These are phyloP conservation scores for Elegia similella DNA, from an alignment of 2,888 invertebrate genomes.

Conservation along the genomic window DNA sequence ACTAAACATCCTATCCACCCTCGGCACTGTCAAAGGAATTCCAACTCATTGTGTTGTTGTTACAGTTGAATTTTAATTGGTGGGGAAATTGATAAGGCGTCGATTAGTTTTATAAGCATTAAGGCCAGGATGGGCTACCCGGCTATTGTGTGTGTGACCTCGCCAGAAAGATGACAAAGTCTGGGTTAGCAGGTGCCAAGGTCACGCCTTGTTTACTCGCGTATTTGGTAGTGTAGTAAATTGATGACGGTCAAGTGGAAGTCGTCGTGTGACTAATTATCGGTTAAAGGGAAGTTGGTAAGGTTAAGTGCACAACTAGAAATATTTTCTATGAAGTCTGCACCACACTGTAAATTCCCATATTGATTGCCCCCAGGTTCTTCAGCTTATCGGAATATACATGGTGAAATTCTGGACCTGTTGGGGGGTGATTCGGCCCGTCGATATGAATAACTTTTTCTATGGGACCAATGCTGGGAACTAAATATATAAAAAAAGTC, in stretches of 20 bases:
- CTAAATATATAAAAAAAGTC: too few species aligned
- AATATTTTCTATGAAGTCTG: too few species aligned
- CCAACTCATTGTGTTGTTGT: neutral
- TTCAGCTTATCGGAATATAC: too few species aligned
- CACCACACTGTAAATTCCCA: too few species aligned
- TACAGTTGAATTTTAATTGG: slow-evolving; percentile 29
- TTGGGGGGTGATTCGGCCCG: too few species aligned
- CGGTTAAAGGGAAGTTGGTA: neutral
- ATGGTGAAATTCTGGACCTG: too few species aligned
- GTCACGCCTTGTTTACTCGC: slow-evolving; percentile 53
- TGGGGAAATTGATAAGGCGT: slow-evolving; percentile 29
- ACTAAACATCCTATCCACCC: slow-evolving; percentile 39
- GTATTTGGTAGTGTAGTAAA: slow-evolving; percentile 42
- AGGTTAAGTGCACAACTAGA: neutral
- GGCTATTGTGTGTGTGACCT: slow-evolving; percentile 67
- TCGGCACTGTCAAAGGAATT: slow-evolving; percentile 17
- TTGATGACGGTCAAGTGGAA: slow-evolving; percentile 27
- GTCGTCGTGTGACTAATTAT: slow-evolving; percentile 17
- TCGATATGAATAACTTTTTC: too few species aligned
- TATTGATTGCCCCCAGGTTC: too few species aligned
- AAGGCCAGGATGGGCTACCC: slow-evolving; percentile 64
- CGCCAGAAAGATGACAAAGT: slow-evolving; percentile 70
- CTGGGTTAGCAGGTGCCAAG: slow-evolving; percentile 58
- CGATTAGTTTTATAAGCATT: slow-evolving; percentile 59
- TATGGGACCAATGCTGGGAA: too few species aligned